Percentiles rank a stretch among this genome's conserved stretches.
These are phyloP conservation scores for Cataglyphis hispanica DNA, from an alignment of 1,140 invertebrate genomes.

Conservation along the genomic window DNA sequence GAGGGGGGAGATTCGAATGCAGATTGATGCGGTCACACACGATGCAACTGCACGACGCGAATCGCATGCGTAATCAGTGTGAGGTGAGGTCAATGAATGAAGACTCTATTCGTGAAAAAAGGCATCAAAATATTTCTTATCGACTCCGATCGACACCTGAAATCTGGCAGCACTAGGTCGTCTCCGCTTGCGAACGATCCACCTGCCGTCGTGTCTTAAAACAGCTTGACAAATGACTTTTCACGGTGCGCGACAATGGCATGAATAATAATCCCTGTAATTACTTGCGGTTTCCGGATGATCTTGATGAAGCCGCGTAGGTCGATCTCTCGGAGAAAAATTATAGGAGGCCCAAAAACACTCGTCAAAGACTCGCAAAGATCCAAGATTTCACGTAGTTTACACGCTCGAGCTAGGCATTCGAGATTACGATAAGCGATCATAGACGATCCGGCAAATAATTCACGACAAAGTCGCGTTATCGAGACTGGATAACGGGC, in stretches of 20 bases:
- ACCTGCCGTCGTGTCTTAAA: not conserved
- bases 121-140: slow-evolving; percentile 34
- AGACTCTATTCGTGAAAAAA: slow-evolving; percentile 67
- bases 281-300: slow-evolving; percentile 19
- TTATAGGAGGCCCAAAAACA: not conserved
- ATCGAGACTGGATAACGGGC: slow-evolving; percentile 25
- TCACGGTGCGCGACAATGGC: slow-evolving; percentile 3
- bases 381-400: not conserved
- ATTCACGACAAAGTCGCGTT: slow-evolving; percentile 25
- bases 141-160: slow-evolving; percentile 6
- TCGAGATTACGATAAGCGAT: not conserved
- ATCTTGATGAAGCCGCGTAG: slow-evolving; percentile 19
- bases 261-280: slow-evolving; percentile 39
- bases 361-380: not conserved
- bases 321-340: not conserved
- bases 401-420: not conserved
- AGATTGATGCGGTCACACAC: slow-evolving; percentile 86
- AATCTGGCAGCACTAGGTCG: not conserved
- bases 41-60: slow-evolving; percentile 82
- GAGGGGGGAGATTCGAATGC: slow-evolving; percentile 78
- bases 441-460: not conserved
- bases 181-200: not conserved
- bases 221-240: too few species aligned
- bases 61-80: slow-evolving; percentile 80
- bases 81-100: slow-evolving; percentile 76